phyloP scores from a whole-genome alignment of 1,140 invertebrate genomes.

The Caenorhabditis inopinata region DNA sequence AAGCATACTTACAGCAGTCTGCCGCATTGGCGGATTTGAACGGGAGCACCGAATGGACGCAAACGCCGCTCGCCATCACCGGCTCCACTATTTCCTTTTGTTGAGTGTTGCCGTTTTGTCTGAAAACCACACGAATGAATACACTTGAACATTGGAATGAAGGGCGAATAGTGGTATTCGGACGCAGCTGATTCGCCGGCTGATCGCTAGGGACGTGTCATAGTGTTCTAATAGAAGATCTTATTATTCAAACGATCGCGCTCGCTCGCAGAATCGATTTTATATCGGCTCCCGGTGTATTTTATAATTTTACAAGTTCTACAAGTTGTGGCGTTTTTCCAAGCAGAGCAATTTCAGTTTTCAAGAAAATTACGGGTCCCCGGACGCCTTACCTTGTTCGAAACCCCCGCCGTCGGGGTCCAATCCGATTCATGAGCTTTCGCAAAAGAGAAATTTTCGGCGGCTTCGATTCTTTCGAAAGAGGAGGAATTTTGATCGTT shows the following conservation, averaged over 20 bases:
- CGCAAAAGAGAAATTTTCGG: slow-evolving; percentile 21
- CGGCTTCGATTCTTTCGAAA: background rate
- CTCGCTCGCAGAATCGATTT: too few species aligned
- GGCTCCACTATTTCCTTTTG: slow-evolving; percentile 28
- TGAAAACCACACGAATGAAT: background rate
- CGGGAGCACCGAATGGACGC: slow-evolving; percentile 16
- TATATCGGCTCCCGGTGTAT: too few species aligned
- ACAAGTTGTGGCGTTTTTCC: too few species aligned
- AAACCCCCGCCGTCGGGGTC: slow-evolving; percentile 20
- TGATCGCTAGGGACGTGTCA: too few species aligned
- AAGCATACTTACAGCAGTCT: slow-evolving; percentile 18
- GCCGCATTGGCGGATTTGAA: slow-evolving; percentile 28
- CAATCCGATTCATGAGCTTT: slow-evolving; percentile 25
- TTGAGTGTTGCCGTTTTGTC: slow-evolving; percentile 20
- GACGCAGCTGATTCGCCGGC: too few species aligned
- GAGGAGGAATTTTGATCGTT: slow-evolving; percentile 21
- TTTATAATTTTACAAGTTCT: too few species aligned
- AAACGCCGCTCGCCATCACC: slow-evolving; percentile 26
- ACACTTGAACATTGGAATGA: too few species aligned
- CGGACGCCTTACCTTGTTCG: background rate
- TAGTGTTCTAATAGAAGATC: too few species aligned
- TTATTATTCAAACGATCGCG: too few species aligned
- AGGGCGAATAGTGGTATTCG: too few species aligned
- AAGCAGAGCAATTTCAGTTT: too few species aligned
- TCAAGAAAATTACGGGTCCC: too few species aligned